Evolutionary conservation across 2,888 invertebrate species (phyloP).

Genomic region (Tenthredo notha): DNA sequence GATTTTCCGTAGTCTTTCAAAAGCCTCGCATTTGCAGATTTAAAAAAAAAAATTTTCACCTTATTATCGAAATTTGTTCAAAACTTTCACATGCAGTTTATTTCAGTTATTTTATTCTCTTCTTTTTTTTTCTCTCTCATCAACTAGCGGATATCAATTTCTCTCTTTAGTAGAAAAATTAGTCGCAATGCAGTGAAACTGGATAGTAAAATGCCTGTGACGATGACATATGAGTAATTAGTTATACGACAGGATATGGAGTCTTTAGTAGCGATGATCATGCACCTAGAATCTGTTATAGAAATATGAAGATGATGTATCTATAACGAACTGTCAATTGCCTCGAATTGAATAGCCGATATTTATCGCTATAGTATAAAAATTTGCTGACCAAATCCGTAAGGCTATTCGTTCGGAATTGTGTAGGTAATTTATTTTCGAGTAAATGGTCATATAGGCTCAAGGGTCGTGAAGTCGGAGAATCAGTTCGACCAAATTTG

Average conservation of each 20-base stretch:
- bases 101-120: neutral
- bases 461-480: neutral
- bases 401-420: neutral
- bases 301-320: neutral
- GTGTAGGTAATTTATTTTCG: slow-evolving; percentile 1
- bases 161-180: neutral
- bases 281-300: neutral
- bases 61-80: neutral
- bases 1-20: neutral
- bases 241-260: neutral
- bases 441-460: neutral
- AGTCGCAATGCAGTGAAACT: slow-evolving; percentile 44
- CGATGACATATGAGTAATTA: slow-evolving; percentile 25
- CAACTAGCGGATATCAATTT: neutral
- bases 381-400: neutral
- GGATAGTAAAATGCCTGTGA: slow-evolving; percentile 35
- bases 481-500: slow-evolving; percentile 2
- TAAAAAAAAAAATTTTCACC: too few species aligned
- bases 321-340: neutral
- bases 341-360: neutral
- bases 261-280: neutral
- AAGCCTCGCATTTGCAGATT: too few species aligned
- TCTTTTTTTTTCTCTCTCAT: neutral
- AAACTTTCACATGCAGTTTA: neutral
- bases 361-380: neutral